phyloP scores from a whole-genome alignment of 2,113 vertebrate species.

The Paramormyrops kingsleyae region DNA sequence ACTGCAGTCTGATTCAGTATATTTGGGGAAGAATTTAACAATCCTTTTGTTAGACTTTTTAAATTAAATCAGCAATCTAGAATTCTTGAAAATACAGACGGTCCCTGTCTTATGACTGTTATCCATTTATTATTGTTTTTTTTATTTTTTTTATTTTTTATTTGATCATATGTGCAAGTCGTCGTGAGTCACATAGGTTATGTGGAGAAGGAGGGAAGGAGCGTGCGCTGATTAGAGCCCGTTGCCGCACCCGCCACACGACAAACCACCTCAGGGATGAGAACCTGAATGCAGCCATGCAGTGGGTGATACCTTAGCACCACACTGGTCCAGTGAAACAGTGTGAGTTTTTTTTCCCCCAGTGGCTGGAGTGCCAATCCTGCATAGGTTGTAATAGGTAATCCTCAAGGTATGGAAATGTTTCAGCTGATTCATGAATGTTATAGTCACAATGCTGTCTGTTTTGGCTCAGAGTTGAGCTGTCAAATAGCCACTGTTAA shows the following conservation, averaged over 20 bases:
- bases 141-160: not conserved
- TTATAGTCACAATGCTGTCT: not conserved
- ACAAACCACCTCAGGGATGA: too few species aligned
- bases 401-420: not conserved
- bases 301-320: too few species aligned
- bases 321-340: too few species aligned
- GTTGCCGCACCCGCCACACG: too few species aligned
- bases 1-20: not conserved
- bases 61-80: not conserved
- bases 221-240: too few species aligned
- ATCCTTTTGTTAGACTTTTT: not conserved
- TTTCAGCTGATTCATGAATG: not conserved
- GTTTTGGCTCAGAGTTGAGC: not conserved
- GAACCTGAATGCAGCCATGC: too few species aligned
- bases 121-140: not conserved
- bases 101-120: not conserved
- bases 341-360: too few species aligned
- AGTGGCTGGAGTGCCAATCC: too few species aligned
- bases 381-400: not conserved
- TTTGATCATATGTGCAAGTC: not conserved
- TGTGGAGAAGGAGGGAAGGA: too few species aligned
- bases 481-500: not conserved
- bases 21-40: not conserved
- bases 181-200: not conserved
- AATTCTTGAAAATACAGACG: not conserved